Conservation (phyloP, 1,140 invertebrate species). For the Amyelois transitella region DNA sequence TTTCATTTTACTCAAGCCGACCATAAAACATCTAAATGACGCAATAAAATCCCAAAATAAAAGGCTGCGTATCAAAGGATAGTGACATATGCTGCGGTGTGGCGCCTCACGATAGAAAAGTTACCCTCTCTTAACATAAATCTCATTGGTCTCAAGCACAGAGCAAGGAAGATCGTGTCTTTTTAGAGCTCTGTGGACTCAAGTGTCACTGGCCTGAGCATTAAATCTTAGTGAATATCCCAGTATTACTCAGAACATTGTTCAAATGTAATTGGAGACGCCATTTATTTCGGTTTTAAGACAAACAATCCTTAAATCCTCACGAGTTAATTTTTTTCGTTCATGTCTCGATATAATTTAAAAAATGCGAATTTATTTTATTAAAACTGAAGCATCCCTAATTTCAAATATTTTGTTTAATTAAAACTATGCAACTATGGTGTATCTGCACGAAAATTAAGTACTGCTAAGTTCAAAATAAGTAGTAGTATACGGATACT, state of each 20-base stretch:
- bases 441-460: too few species aligned
- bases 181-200: too few species aligned
- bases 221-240: conserved; percentile 22
- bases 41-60: neutral
- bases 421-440: too few species aligned
- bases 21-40: neutral
- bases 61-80: neutral
- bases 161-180: too few species aligned
- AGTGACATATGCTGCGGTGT: neutral
- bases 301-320: neutral
- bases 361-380: neutral
- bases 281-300: conserved; percentile 13
- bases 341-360: neutral
- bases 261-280: conserved; percentile 8
- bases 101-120: neutral
- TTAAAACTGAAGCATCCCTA: neutral
- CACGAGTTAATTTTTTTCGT: neutral
- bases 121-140: conserved; percentile 19
- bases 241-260: conserved; percentile 15
- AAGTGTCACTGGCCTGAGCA: conserved; percentile 17
- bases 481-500: too few species aligned
- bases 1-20: neutral
- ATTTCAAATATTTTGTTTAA: too few species aligned
- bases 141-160: conserved; percentile 15
- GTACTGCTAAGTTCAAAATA: too few species aligned